Evolutionary conservation across 2,797 vertebrate species (phyloP).

Genomic region (Margarornis squamiger): DNA sequence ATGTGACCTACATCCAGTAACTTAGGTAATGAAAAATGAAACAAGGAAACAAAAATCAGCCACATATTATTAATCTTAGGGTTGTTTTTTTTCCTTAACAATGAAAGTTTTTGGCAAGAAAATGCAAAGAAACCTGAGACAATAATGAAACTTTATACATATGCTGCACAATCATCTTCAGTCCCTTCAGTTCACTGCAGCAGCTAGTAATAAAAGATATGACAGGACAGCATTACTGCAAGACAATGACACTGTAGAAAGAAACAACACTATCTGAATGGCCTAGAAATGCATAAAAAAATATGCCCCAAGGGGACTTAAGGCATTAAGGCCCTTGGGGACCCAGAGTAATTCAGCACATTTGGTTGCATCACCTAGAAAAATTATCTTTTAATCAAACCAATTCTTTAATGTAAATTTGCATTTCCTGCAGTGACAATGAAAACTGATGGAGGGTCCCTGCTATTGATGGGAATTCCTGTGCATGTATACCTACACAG

Average conservation of each 20-base stretch:
- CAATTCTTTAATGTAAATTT: neutral
- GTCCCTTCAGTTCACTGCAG: neutral
- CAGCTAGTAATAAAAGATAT: neutral
- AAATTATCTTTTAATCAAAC: neutral
- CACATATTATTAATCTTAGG: neutral
- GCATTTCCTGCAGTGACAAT: neutral
- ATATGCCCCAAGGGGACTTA: neutral
- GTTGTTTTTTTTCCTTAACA: neutral
- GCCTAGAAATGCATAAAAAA: neutral
- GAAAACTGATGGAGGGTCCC: neutral
- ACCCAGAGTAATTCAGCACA: accelerated
- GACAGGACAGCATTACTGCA: neutral
- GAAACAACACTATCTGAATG: constrained; percentile 15
- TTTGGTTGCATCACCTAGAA: neutral
- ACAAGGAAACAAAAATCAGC: neutral
- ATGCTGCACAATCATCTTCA: neutral
- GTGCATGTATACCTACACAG: neutral
- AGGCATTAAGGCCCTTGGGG: neutral
- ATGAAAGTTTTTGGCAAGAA: neutral
- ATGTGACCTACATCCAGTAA: neutral
- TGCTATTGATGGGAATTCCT: neutral
- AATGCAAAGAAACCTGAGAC: neutral
- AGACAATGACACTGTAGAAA: constrained; percentile 14
- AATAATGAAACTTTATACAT: neutral
- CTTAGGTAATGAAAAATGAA: neutral